Base-by-base conservation (phyloP, 2,797 vertebrate species). In the Neomorphus geoffroyi region DNA sequence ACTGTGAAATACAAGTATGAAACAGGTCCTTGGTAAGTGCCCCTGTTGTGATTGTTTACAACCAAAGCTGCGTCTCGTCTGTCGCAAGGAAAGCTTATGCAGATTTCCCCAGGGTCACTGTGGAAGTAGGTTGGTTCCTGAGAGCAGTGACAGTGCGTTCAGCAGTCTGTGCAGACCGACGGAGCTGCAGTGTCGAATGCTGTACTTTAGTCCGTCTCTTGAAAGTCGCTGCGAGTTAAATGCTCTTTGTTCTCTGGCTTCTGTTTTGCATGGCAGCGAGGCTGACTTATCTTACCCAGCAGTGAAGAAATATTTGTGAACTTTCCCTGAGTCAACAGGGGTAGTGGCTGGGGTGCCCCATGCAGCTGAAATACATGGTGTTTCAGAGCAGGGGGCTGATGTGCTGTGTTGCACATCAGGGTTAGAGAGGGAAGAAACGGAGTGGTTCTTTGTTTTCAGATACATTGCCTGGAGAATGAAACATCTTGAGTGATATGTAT, bases 1-100 rank as follows among this genome's bases (percentile, higher is more conserved):
- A 98, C 98, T 0, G 98, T 99, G 96, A 99, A 99, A 95, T 98
- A 98, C 98, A 99, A 99, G 97, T 99, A 99, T 64, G 99, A 99
- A 94, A 99, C 99, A 2, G 99, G 99, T 86, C 98, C 99, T 56
- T 99, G 99, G 99, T 99, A 98, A 96, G 98, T 98, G 94, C 91
- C 17, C 41, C 80, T 74, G 67, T 89, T 46, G 39, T 0, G 0
- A 10, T 43, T 79, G 22, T 73, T 93, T 82, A 67, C 60, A 78
- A 57, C 11, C 28, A 27, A 81, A 75, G 58, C 51, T 53, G 77
- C 56, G 27, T 3, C 28, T 92, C 33, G 48, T 32, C 54, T 69
- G 5, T 13, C 79, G 43, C 33, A 37, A 22, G 30, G 51, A 75
- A 81, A 88, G 18, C 30, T 86, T 35, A 26, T 57, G 82, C 48